A percentile compares a stretch with the other conserved stretches of the same genome.
Conservation (phyloP, 2,888 invertebrate genomes). For the Mesochorus sp. region DNA sequence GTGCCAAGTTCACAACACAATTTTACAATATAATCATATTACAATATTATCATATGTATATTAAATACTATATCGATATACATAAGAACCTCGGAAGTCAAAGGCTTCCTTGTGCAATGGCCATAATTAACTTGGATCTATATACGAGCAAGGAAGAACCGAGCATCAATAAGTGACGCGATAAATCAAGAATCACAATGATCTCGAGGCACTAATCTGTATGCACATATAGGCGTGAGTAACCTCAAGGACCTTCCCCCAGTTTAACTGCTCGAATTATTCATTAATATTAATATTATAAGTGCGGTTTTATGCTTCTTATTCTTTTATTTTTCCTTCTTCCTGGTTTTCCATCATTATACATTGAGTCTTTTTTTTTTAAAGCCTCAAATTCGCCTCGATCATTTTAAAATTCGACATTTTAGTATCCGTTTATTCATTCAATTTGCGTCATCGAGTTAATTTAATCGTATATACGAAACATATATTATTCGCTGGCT, state of each 20-base stretch:
- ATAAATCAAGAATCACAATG: constrained; percentile 70
- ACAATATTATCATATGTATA: no score
- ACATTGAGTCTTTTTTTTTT: constrained; percentile 12
- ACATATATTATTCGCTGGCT: no score
- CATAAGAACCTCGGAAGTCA: no score
- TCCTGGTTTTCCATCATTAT: neutral
- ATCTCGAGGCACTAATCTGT: constrained; percentile 8
- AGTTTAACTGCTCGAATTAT: constrained; percentile 28
- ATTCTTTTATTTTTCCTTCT: constrained; percentile 52
- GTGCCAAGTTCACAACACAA: no score
- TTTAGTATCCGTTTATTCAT: neutral
- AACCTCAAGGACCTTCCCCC: constrained; percentile 73
- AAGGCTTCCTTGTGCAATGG: no score
- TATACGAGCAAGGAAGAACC: constrained; percentile 44
- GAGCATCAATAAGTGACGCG: constrained; percentile 58
- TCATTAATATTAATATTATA: constrained; percentile 30
- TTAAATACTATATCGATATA: no score
- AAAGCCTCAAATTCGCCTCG: no score
- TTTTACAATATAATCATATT: no score
- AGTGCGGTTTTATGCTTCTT: constrained; percentile 29
- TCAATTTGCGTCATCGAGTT: no score
- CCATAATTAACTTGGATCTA: no score
- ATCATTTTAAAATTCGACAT: no score
- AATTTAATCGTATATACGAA: no score
- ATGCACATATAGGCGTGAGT: constrained; percentile 23